Percentiles rank a stretch among this genome's conserved stretches.
These are phyloP conservation scores for Eucidaris tribuloides DNA, from an alignment of 35 echinoderm and acorn worm species.

Conservation along the genomic window DNA sequence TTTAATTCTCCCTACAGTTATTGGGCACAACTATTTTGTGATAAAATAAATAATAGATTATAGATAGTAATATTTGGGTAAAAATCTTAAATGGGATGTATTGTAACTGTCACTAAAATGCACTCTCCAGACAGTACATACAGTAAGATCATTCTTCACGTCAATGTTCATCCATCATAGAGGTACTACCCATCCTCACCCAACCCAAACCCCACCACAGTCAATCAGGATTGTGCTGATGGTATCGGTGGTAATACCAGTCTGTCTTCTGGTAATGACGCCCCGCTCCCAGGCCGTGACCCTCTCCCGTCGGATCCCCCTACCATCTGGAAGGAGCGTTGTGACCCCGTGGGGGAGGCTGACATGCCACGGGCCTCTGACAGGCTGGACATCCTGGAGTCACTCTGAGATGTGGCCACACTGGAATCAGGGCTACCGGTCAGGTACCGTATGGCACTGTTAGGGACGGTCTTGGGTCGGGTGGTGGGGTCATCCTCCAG, in stretches of 20 bases:
- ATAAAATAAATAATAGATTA: no score
- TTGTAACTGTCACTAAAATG: no score
- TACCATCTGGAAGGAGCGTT: slow-evolving; percentile 11
- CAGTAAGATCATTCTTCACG: no score
- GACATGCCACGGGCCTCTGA: slow-evolving; percentile 90
- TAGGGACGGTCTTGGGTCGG: slow-evolving; percentile 71
- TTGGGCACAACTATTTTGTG: no score
- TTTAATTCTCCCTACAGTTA: no score
- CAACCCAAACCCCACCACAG: no score
- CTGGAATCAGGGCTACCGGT: slow-evolving; percentile 88
- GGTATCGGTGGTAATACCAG: background rate
- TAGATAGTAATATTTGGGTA: no score
- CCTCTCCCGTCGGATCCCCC: background rate
- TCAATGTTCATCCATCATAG: no score
- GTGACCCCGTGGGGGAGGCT: slow-evolving; percentile 43
- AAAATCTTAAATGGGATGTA: no score
- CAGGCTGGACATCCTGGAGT: slow-evolving; percentile 71
- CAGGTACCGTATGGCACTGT: slow-evolving; percentile 30
- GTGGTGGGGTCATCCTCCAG: slow-evolving; percentile 12
- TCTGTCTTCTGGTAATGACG: slow-evolving; percentile 1
- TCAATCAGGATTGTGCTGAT: no score
- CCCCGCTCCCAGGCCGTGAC: slow-evolving; percentile 5
- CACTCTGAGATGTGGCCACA: slow-evolving; percentile 44
- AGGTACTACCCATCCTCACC: no score
- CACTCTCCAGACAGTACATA: no score